Evolutionary conservation across 2,888 invertebrate species (phyloP).

Genomic region (Micoletzkya japonica): DNA sequence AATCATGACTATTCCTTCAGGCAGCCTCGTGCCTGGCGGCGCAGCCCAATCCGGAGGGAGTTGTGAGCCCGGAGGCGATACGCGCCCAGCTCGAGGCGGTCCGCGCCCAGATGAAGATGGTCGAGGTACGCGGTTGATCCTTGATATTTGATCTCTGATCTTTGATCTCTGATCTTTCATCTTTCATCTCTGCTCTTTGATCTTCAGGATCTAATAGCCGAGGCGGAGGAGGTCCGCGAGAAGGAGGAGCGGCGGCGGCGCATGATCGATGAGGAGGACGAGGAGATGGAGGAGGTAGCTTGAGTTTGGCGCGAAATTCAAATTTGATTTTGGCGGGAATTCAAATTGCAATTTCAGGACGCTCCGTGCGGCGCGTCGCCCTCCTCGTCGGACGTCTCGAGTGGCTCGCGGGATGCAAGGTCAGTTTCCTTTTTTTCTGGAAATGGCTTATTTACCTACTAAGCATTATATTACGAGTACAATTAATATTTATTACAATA

Average conservation of each 20-base stretch:
- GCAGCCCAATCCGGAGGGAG: constrained; percentile 41
- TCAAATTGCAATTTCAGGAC: constrained; percentile 23
- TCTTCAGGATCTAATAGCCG: constrained; percentile 35
- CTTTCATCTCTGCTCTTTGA: neutral
- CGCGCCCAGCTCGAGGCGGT: constrained; percentile 27
- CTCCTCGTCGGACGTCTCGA: constrained; percentile 28
- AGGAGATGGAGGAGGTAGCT: constrained; percentile 6
- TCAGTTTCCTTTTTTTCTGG: too few relatives aligned
- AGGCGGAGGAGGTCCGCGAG: constrained; percentile 35
- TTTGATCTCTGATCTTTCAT: neutral
- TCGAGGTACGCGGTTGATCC: constrained; percentile 24
- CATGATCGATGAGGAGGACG: constrained; percentile 12
- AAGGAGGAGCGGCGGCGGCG: constrained; percentile 13
- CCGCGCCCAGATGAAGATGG: constrained; percentile 14
- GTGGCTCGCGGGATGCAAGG: too few relatives aligned
- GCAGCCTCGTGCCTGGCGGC: constrained; percentile 39
- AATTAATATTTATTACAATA: too few relatives aligned
- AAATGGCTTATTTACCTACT: too few relatives aligned
- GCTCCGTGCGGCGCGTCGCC: constrained; percentile 40
- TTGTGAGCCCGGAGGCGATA: constrained; percentile 39
- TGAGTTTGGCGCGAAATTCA: neutral
- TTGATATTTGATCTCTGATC: neutral
- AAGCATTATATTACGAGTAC: too few relatives aligned
- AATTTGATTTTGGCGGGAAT: neutral
- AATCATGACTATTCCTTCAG: constrained; percentile 21